Conservation (phyloP, 1,140 invertebrate genomes). For the Drosophila eugracilis region DNA sequence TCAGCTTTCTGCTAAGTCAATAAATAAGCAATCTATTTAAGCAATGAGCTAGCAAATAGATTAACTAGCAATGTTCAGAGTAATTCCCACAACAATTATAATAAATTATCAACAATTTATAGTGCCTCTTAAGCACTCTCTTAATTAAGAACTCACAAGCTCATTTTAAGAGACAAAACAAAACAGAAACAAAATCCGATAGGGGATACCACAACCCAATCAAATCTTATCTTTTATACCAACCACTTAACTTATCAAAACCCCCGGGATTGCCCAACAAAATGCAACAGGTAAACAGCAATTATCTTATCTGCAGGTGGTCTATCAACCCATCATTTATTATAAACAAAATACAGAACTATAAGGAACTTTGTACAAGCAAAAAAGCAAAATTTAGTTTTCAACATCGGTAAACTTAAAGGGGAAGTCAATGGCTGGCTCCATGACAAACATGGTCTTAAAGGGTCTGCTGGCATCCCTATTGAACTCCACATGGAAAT, state of each 20-base stretch:
- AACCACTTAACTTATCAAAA: slow-evolving; percentile 3
- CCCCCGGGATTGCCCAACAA: neutral
- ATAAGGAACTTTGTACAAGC: slow-evolving; percentile 4
- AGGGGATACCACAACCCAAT: slow-evolving; percentile 13
- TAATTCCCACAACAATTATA: neutral
- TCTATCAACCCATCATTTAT: slow-evolving; percentile 6
- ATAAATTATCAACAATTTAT: neutral
- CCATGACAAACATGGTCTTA: slow-evolving; percentile 53
- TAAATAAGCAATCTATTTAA: too few relatives aligned
- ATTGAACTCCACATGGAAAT: slow-evolving; percentile 86
- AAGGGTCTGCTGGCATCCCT: slow-evolving; percentile 55
- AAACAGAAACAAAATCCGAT: neutral
- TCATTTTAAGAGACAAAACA: neutral
- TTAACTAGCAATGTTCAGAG: neutral
- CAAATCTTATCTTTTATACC: slow-evolving; percentile 1
- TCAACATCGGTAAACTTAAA: slow-evolving; percentile 69
- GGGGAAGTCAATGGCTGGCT: slow-evolving; percentile 55
- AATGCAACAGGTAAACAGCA: neutral
- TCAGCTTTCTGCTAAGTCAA: too few relatives aligned
- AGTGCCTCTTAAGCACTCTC: neutral
- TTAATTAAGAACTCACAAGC: neutral
- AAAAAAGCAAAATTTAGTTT: neutral
- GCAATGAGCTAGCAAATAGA: neutral
- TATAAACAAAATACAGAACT: neutral
- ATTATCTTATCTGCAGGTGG: neutral